Percentiles rank a stretch among this genome's conserved stretches.
Evolutionary conservation across 2,113 vertebrate genomes (phyloP).

Genomic region (Hepsetus odoe): DNA sequence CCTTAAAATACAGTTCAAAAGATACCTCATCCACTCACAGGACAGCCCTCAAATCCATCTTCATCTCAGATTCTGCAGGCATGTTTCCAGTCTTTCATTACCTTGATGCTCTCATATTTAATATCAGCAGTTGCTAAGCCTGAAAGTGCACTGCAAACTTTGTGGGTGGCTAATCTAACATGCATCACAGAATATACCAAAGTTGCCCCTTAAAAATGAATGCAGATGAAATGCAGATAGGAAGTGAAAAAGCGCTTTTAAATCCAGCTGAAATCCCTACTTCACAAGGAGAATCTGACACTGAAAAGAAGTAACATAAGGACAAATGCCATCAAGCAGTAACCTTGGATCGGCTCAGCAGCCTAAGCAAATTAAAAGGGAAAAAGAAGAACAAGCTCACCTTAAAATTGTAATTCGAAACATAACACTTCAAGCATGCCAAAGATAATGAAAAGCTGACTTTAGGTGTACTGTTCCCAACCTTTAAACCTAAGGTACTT

Average conservation of each 20-base stretch:
- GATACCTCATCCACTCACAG: neutral
- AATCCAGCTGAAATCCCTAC: slow-evolving; percentile 12
- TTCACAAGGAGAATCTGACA: slow-evolving; percentile 23
- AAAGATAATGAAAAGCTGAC: slow-evolving; percentile 20
- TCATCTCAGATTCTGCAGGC: neutral
- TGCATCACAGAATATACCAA: neutral
- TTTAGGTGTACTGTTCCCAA: neutral
- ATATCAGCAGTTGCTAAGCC: neutral
- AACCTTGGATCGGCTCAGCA: slow-evolving; percentile 39
- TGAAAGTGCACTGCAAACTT: neutral
- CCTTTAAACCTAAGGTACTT: neutral
- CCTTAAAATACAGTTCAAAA: neutral
- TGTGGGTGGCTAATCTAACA: neutral
- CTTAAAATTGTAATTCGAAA: slow-evolving; percentile 10
- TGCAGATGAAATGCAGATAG: neutral
- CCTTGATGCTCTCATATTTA: neutral
- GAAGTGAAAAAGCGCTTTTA: slow-evolving; percentile 19
- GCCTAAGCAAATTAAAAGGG: slow-evolving; percentile 19
- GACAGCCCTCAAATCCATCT: neutral
- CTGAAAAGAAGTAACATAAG: slow-evolving; percentile 14
- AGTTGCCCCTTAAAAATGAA: neutral
- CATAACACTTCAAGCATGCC: slow-evolving; percentile 4
- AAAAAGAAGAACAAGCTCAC: neutral
- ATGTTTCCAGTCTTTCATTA: neutral
- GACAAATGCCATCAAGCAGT: slow-evolving; percentile 12